These are phyloP conservation scores for Cryptocheilus praepositus DNA, from an alignment of 2,888 invertebrate species.

Conservation along the genomic window DNA sequence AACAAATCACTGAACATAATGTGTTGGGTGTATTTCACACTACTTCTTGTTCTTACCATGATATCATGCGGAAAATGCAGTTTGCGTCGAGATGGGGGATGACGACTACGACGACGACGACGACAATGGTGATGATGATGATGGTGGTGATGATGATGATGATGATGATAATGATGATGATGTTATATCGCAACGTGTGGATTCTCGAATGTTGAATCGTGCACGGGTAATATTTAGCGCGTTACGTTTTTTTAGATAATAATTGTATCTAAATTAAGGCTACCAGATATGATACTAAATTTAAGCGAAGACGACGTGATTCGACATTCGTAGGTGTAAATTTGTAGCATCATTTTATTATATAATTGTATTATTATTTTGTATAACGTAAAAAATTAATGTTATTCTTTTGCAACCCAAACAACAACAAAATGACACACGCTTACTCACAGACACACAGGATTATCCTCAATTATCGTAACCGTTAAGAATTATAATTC, in stretches of 20 bases:
- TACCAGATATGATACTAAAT: conserved; percentile 11
- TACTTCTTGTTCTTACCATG: conserved; percentile 28
- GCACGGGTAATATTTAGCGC: conserved; percentile 24
- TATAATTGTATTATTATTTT: conserved; percentile 24
- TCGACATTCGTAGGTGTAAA: conserved; percentile 24
- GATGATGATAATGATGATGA: too few relatives aligned
- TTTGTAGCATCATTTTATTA: conserved; percentile 15
- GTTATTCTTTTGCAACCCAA: conserved; percentile 18
- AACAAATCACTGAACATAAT: conserved; percentile 43
- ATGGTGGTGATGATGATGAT: too few relatives aligned
- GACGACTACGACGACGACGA: too few relatives aligned
- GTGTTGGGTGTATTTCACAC: conserved; percentile 41
- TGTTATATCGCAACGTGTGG: too few relatives aligned
- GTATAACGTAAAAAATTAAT: conserved; percentile 6
- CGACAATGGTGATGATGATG: too few relatives aligned
- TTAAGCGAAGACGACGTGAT: conserved; percentile 9
- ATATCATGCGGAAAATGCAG: conserved; percentile 3
- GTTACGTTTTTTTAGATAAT: conserved; percentile 25
- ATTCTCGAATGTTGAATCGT: conserved; percentile 4
- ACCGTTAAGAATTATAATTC: too few relatives aligned
- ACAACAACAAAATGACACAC: neutral
- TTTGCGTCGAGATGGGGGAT: too few relatives aligned
- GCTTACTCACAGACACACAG: conserved; percentile 10
- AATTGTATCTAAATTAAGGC: conserved; percentile 22
- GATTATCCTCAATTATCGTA: too few relatives aligned